Evolutionary conservation across 2,113 vertebrate species (phyloP), one percentile per base, ranked within the genome.

Genomic region (Paralichthys olivaceus): DNA sequence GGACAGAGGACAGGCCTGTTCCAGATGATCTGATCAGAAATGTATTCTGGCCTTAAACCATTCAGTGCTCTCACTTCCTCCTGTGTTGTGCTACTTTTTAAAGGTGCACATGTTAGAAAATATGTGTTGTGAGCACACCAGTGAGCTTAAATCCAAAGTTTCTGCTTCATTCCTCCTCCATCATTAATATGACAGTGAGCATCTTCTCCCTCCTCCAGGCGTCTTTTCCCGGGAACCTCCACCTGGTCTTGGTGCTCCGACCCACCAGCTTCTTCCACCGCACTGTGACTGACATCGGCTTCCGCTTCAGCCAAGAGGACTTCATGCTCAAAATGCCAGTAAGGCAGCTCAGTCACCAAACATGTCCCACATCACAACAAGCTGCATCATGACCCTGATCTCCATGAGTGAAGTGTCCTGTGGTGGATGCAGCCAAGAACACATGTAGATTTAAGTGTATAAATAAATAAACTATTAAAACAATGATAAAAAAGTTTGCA

Each of bases 271-370:
- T 99, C 93, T 96, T 99, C 91, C 98, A 99, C 72, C 95, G 97
- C 75, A 98, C 97, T 40, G 96, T 99, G 79, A 97, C 97, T 0
- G 97, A 99, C 85, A 95, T 99, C 11, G 97, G 97, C 58, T 98
- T 99, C 81, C 96, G 98, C 32, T 98, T 98, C 92, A 97, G 96
- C 80, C 98, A 98, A 66, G 97, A 99, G 76, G 97, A 99, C 92
- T 99, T 99, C 85, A 96, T 99, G 84, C 95, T 99, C 34, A 98
- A 98, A 91, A 90, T 99, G 86, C 98, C 97, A 76, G 98, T 99
- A 95, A 66, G 94, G 66, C 65, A 86, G 72, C 74, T 89, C 86
- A 81, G 83, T 87, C 84, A 86, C 84, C 84, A 90, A 83, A 89
- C 76, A 84, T 88, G 83, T 90, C 69, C 73, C 82, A 81, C 78